phyloP scores from a whole-genome alignment of 1,140 invertebrate species.

The Tetranychus urticae region DNA sequence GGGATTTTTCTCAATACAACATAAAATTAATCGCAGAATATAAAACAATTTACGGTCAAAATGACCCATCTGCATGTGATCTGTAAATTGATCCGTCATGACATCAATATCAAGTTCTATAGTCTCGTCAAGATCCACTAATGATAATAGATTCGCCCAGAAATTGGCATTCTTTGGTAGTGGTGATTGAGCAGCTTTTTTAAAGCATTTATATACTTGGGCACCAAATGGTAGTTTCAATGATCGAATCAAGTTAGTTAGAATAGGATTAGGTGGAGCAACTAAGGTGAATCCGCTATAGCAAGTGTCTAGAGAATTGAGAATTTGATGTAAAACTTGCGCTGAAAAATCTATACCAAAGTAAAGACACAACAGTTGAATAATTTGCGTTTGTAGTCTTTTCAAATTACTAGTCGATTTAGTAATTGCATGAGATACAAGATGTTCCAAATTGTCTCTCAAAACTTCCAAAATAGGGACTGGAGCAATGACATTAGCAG shows the following conservation, averaged over 20 bases:
- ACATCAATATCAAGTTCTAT: conserved; percentile 1
- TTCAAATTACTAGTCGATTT: neutral
- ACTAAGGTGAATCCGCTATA: neutral
- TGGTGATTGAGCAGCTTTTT: neutral
- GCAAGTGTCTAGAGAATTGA: neutral
- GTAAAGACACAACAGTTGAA: conserved; percentile 4
- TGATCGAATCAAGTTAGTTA: conserved; percentile 1
- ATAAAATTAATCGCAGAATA: conserved; percentile 2
- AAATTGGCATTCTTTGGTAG: neutral
- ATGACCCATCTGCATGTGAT: neutral
- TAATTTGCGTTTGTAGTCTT: conserved; percentile 2
- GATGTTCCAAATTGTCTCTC: neutral
- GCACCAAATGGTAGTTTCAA: conserved; percentile 1
- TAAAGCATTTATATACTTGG: conserved; percentile 3
- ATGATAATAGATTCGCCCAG: conserved; percentile 3
- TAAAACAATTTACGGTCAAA: neutral
- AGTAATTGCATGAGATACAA: neutral
- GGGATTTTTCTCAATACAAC: conserved; percentile 1
- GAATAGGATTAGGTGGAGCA: neutral
- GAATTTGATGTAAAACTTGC: conserved; percentile 5
- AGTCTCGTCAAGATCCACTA: conserved; percentile 1
- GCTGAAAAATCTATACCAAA: conserved; percentile 2
- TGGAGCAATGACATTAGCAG: neutral
- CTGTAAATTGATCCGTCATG: neutral
- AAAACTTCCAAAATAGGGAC: conserved; percentile 1